phyloP scores from a whole-genome alignment of 2,888 invertebrate species.

The Tanypteryx hageni region DNA sequence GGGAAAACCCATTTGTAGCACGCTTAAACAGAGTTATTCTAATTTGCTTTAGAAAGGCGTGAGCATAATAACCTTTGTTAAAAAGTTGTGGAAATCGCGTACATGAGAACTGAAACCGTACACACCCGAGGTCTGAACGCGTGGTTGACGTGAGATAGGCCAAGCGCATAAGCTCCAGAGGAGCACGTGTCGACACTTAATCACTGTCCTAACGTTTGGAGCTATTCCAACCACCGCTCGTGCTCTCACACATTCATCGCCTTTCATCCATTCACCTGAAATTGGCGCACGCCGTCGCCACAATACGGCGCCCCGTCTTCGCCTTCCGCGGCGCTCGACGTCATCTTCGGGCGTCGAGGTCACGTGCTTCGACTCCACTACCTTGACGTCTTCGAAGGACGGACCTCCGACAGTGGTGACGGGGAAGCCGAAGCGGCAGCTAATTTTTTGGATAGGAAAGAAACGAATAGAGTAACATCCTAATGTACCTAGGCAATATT shows the following conservation, averaged over 20 bases:
- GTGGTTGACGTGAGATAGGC: neutral
- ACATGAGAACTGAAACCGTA: neutral
- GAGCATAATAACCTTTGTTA: too few species aligned
- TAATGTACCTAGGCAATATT: neutral
- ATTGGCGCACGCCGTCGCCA: slow-evolving; percentile 40
- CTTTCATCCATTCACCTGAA: slow-evolving; percentile 34
- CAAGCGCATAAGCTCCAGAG: neutral
- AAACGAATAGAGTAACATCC: neutral
- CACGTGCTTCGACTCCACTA: neutral
- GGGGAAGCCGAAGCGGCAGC: slow-evolving; percentile 9
- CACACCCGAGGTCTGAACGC: neutral
- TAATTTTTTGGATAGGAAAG: neutral
- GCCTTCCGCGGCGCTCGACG: neutral
- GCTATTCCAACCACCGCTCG: neutral
- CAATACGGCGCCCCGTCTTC: slow-evolving; percentile 21
- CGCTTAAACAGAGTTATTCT: too few species aligned
- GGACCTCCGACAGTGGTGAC: neutral
- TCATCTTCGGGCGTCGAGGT: slow-evolving; percentile 27
- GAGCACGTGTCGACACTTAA: neutral
- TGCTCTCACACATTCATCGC: neutral
- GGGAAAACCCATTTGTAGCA: too few species aligned
- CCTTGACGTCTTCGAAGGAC: neutral
- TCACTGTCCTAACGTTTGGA: neutral
- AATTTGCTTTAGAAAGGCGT: too few species aligned
- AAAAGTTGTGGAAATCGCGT: too few species aligned